These are phyloP conservation scores for Calypte anna DNA, from an alignment of 2,113 vertebrate species.

Conservation along the genomic window DNA sequence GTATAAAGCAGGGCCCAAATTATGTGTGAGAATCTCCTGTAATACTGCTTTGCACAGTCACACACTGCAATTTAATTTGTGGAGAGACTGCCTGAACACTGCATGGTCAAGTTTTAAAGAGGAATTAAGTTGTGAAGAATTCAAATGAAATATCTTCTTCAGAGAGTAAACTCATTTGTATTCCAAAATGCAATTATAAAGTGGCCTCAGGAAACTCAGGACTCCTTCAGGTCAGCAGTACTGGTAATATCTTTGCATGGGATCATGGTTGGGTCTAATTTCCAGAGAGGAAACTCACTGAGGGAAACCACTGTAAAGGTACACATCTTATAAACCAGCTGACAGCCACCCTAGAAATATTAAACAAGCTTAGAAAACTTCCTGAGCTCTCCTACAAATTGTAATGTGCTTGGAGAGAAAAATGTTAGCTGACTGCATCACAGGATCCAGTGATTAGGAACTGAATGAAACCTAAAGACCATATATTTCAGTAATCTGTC, in stretches of 20 bases:
- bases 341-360: slow-evolving; percentile 7
- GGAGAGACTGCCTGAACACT: not conserved
- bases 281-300: not conserved
- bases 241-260: not conserved
- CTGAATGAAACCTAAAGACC: slow-evolving; percentile 24
- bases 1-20: not conserved
- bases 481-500: not conserved
- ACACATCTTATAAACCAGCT: slow-evolving; percentile 1
- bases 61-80: not conserved
- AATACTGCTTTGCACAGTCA: not conserved
- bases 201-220: not conserved
- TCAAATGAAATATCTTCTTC: slow-evolving; percentile 2
- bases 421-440: not conserved
- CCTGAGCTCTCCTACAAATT: not conserved
- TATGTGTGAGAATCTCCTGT: accelerated
- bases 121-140: not conserved
- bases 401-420: not conserved
- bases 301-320: not conserved
- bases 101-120: not conserved
- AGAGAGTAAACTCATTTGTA: not conserved
- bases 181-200: slow-evolving; percentile 41
- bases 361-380: slow-evolving; percentile 2
- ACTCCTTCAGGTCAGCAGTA: slow-evolving; percentile 25
- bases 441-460: slow-evolving; percentile 5
- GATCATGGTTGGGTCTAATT: slow-evolving; percentile 19